These are phyloP conservation scores for Stomatorhinus ivindoensis DNA, from an alignment of 2,113 vertebrate genomes.

Conservation along the genomic window DNA sequence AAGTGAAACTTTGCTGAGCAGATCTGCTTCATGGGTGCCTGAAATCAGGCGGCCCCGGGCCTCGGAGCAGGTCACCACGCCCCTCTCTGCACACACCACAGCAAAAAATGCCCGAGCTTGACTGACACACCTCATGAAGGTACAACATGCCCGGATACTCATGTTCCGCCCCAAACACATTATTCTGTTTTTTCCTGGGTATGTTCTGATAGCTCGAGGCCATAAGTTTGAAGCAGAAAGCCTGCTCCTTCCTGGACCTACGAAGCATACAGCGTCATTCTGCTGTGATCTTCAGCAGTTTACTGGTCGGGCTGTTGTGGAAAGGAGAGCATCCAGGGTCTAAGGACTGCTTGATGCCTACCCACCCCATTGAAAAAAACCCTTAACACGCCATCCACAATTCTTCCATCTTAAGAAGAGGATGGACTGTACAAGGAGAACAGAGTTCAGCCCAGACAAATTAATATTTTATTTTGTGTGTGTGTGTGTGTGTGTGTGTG, in stretches of 20 bases:
- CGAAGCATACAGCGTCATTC: not conserved
- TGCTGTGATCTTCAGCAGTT: not conserved
- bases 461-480: not conserved
- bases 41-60: not conserved
- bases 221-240: not conserved
- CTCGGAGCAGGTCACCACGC: not conserved
- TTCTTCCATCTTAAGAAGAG: not conserved
- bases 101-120: not conserved
- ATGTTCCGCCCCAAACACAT: not conserved
- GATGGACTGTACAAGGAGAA: not conserved
- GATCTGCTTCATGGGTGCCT: not conserved
- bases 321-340: not conserved
- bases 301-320: not conserved
- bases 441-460: not conserved
- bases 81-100: not conserved
- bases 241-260: not conserved
- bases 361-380: not conserved
- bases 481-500: too few species aligned
- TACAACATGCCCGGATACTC: not conserved
- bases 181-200: not conserved
- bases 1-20: not conserved
- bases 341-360: not conserved
- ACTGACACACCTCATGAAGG: not conserved
- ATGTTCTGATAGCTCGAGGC: not conserved
- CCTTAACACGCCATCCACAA: not conserved